Percentiles rank a stretch among this genome's conserved stretches.
phyloP scores from a whole-genome alignment of 2,888 invertebrate species.

The Drosophila mettleri region DNA sequence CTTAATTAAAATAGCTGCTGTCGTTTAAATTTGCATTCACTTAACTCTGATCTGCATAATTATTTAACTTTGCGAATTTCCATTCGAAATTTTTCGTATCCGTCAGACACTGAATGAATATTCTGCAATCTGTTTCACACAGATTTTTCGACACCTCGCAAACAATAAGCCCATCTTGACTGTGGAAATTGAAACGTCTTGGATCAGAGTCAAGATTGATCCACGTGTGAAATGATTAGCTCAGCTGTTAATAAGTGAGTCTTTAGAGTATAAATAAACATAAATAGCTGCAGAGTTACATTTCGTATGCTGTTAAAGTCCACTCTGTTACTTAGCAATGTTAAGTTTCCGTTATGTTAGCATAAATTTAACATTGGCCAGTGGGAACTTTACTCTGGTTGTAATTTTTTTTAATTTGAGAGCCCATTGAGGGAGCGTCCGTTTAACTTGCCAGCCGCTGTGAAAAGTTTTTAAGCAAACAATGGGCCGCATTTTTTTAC shows the following conservation, averaged over 20 bases:
- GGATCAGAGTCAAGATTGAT: slow-evolving; percentile 54
- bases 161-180: too few relatives aligned
- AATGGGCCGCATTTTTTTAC: slow-evolving; percentile 8
- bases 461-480: slow-evolving; percentile 52
- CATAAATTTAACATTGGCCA: not conserved
- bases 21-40: slow-evolving; percentile 36
- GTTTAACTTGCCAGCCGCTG: slow-evolving; percentile 16
- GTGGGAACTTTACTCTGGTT: slow-evolving; percentile 20
- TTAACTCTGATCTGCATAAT: slow-evolving; percentile 25
- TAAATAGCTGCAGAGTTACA: not conserved
- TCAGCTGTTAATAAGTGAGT: too few relatives aligned
- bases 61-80: slow-evolving; percentile 44
- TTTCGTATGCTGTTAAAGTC: not conserved
- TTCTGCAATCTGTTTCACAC: slow-evolving; percentile 17
- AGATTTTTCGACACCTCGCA: slow-evolving; percentile 11
- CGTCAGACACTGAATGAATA: slow-evolving; percentile 21
- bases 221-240: not conserved
- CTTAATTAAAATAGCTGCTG: slow-evolving; percentile 47
- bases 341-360: not conserved
- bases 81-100: slow-evolving; percentile 39
- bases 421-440: slow-evolving; percentile 1
- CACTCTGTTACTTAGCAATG: not conserved
- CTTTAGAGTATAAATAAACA: too few relatives aligned
- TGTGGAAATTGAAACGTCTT: slow-evolving; percentile 72
- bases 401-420: slow-evolving; percentile 24